phyloP scores from a whole-genome alignment of 1,140 invertebrate genomes.

The Metopolophium dirhodum region DNA sequence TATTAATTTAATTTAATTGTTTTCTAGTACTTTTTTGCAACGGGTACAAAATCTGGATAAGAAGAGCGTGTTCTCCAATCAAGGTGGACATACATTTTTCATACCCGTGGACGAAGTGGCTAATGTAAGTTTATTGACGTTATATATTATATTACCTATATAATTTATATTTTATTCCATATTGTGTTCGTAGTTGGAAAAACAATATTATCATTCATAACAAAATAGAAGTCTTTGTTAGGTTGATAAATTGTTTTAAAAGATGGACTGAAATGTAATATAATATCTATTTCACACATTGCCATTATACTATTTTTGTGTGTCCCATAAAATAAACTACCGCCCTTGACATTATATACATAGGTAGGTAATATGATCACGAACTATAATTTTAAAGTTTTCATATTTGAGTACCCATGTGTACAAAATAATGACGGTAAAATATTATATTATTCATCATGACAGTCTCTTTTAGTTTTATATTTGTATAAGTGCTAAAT shows the following conservation, averaged over 20 bases:
- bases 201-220: background rate
- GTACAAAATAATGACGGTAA: background rate
- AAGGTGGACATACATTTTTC: conserved; percentile 84
- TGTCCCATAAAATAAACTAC: background rate
- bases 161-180: background rate
- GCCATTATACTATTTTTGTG: background rate
- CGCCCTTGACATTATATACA: background rate
- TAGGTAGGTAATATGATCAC: background rate
- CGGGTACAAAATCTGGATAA: conserved; percentile 75
- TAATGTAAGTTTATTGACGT: conserved; percentile 68
- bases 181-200: background rate
- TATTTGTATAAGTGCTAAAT: background rate
- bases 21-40: conserved; percentile 74
- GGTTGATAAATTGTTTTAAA: background rate
- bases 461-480: conserved; percentile 28
- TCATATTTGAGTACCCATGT: background rate
- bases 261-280: background rate
- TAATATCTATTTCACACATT: background rate
- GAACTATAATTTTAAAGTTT: conserved; percentile 19
- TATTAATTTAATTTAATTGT: conserved; percentile 46
- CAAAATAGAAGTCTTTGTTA: background rate
- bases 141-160: background rate
- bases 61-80: conserved; percentile 75
- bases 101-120: conserved; percentile 89
- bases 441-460: conserved; percentile 12